Percentiles rank a stretch among this genome's conserved stretches.
Evolutionary conservation across 2,888 invertebrate species (phyloP).

Genomic region (Dryococelus australis): DNA sequence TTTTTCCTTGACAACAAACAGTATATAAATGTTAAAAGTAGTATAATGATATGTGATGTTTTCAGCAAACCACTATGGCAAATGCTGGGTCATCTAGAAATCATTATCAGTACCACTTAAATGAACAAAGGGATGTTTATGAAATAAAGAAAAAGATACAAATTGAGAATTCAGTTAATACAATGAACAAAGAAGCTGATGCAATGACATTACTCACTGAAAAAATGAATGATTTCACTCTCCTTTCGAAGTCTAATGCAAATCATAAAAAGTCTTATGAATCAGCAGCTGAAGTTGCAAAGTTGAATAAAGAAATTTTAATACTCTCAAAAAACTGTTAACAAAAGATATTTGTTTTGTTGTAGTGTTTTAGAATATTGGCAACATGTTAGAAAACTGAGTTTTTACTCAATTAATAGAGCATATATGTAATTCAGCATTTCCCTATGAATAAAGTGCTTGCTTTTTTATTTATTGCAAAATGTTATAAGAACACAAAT

Average conservation of each 20-base stretch:
- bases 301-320: background rate
- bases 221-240: too few relatives aligned
- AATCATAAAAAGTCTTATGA: background rate
- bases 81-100: background rate
- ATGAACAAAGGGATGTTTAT: background rate
- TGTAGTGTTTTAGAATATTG: background rate
- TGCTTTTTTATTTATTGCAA: background rate
- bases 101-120: background rate
- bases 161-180: too few relatives aligned
- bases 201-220: background rate
- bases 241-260: too few relatives aligned
- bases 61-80: background rate
- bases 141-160: too few relatives aligned
- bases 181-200: background rate
- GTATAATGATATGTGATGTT: conserved; percentile 7
- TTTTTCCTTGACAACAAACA: background rate
- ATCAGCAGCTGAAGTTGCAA: background rate
- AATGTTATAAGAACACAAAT: background rate
- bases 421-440: background rate
- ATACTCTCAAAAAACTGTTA: background rate
- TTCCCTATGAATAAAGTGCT: background rate
- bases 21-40: background rate
- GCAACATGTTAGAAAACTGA: background rate
- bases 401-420: background rate
- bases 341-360: background rate